Percentiles rank a stretch among this genome's conserved stretches.
phyloP scores from a whole-genome alignment of 2,113 vertebrate species.

The Leptobrachium leishanense region DNA sequence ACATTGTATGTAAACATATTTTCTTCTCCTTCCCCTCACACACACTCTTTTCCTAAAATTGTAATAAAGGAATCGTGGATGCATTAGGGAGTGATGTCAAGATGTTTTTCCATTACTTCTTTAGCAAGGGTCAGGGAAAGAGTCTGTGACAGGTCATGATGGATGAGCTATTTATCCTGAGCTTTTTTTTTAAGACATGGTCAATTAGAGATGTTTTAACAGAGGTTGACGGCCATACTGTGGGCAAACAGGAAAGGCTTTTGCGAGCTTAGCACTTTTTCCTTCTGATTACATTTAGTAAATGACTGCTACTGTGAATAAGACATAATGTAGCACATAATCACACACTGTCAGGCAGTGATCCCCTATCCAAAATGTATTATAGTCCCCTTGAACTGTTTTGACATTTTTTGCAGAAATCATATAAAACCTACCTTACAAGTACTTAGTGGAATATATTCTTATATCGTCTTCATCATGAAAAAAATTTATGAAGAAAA shows the following conservation, averaged over 20 bases:
- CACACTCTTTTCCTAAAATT: not conserved
- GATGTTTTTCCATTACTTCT: slow-evolving; percentile 27
- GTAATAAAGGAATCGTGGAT: not conserved
- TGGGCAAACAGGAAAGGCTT: slow-evolving; percentile 27
- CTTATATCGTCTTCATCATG: no score
- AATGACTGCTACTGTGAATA: slow-evolving; percentile 3
- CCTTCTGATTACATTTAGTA: slow-evolving; percentile 4
- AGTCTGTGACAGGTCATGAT: slow-evolving; percentile 32
- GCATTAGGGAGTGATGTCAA: slow-evolving; percentile 11
- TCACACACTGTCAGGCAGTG: not conserved
- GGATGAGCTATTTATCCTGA: slow-evolving; percentile 41
- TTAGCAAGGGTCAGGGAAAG: slow-evolving; percentile 19
- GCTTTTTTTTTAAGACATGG: slow-evolving; percentile 37
- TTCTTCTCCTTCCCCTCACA: not conserved
- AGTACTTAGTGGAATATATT: no score
- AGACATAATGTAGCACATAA: not conserved
- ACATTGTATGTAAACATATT: not conserved
- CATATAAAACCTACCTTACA: not conserved
- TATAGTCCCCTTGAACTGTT: not conserved
- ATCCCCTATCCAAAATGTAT: not conserved
- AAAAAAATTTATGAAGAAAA: no score
- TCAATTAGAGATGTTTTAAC: slow-evolving; percentile 37
- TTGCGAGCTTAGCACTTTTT: slow-evolving; percentile 15
- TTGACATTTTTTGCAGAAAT: not conserved
- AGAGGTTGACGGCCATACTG: slow-evolving; percentile 19